Evolutionary conservation across 2,113 vertebrate genomes (phyloP).

Genomic region (Ageneiosus marmoratus): DNA sequence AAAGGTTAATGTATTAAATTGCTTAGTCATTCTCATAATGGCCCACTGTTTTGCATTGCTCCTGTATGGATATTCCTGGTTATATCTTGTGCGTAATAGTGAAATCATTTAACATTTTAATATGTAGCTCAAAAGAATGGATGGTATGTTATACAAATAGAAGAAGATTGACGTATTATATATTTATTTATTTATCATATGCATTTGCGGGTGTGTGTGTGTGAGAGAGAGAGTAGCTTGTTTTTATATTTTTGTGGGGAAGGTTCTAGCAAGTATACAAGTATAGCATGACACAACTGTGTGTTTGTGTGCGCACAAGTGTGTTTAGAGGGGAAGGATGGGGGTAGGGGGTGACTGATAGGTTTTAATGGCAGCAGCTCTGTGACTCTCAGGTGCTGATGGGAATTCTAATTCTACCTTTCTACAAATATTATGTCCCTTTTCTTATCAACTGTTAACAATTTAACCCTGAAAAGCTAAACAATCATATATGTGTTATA

Average conservation of each 20-base stretch:
- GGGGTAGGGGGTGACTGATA: conserved; percentile 68
- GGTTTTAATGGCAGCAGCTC: conserved; percentile 71
- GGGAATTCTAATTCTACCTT: conserved; percentile 63
- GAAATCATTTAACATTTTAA: background rate
- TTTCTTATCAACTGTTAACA: conserved; percentile 64
- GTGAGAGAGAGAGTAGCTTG: no score
- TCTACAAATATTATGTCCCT: conserved; percentile 70
- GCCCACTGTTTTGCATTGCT: background rate
- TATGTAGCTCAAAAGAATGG: background rate
- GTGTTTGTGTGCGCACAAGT: background rate
- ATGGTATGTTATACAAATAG: background rate
- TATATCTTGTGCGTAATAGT: background rate
- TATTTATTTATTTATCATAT: no score
- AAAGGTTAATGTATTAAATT: conserved; percentile 31
- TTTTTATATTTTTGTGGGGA: no score
- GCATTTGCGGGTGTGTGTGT: background rate
- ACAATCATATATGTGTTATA: conserved; percentile 56
- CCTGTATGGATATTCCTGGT: background rate
- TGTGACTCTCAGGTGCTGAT: conserved; percentile 71
- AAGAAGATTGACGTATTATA: background rate
- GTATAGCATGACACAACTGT: no score
- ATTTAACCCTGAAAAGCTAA: conserved; percentile 47
- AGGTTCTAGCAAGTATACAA: no score
- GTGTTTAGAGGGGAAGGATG: conserved; percentile 4
- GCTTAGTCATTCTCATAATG: conserved; percentile 5